phyloP scores from a whole-genome alignment of 2,113 vertebrate genomes.

The Neoarius graeffei region DNA sequence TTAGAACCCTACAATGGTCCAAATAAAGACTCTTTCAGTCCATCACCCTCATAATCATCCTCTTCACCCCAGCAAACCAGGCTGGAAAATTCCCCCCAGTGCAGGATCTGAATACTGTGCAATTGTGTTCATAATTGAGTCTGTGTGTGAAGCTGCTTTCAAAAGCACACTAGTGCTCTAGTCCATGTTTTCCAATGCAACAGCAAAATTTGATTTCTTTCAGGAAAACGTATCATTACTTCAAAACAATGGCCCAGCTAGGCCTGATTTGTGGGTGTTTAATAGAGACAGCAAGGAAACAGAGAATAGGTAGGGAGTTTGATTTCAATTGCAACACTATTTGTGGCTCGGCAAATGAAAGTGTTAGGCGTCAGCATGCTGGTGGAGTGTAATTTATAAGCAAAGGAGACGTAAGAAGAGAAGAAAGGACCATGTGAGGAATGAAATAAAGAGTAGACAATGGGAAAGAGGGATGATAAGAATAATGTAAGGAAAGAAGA shows the following conservation, averaged over 20 bases:
- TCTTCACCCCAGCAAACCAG: slow-evolving; percentile 47
- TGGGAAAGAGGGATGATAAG: not conserved
- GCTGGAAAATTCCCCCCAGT: slow-evolving; percentile 27
- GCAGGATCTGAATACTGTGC: slow-evolving; percentile 24
- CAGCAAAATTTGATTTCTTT: slow-evolving; percentile 33
- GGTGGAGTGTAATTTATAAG: not conserved
- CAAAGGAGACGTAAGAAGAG: not conserved
- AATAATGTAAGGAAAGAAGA: not conserved
- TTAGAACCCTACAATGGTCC: slow-evolving; percentile 41
- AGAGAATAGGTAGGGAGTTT: slow-evolving; percentile 8
- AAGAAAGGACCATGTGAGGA: not conserved
- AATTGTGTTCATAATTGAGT: slow-evolving; percentile 45
- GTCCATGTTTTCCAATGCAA: not conserved
- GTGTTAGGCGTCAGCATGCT: not conserved
- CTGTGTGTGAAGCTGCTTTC: slow-evolving; percentile 17
- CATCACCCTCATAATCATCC: slow-evolving; percentile 62
- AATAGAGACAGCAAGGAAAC: not conserved
- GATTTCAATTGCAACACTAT: slow-evolving; percentile 31
- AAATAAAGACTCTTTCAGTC: slow-evolving; percentile 59
- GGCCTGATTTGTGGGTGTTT: slow-evolving; percentile 15
- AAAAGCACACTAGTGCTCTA: not conserved
- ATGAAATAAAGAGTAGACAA: not conserved
- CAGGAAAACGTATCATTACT: slow-evolving; percentile 11
- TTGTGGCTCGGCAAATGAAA: slow-evolving; percentile 11
- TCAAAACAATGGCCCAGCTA: slow-evolving; percentile 2